These are phyloP conservation scores for Dinocampus coccinellae DNA, from an alignment of 2,888 invertebrate species.

Conservation along the genomic window DNA sequence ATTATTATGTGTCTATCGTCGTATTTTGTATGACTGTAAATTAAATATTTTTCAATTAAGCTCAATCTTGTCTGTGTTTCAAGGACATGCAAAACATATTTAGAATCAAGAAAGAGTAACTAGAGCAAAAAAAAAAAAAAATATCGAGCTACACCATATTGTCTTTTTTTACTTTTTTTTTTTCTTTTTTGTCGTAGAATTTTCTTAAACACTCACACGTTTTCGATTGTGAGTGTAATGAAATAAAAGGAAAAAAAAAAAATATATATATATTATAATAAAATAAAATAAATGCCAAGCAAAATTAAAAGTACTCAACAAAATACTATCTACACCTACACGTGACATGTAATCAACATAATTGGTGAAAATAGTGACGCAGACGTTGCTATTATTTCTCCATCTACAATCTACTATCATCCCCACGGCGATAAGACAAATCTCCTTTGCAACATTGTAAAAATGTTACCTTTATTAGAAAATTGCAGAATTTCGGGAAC, in stretches of 20 bases:
- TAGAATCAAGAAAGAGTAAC: constrained; percentile 66
- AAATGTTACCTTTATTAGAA: constrained; percentile 61
- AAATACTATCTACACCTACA: constrained; percentile 52
- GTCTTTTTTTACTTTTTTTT: not conserved
- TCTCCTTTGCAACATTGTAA: constrained; percentile 66
- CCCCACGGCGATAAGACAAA: constrained; percentile 71
- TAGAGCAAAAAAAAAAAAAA: constrained; percentile 63
- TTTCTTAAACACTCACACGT: too few species aligned
- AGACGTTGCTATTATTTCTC: constrained; percentile 34
- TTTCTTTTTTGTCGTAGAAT: not conserved
- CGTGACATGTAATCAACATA: constrained; percentile 50
- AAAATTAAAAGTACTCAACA: constrained; percentile 59
- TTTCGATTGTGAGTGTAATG: constrained; percentile 30
- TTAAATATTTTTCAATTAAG: not conserved
- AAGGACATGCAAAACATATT: constrained; percentile 38
- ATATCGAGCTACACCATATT: constrained; percentile 55
- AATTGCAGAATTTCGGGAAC: constrained; percentile 56
- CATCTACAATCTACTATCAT: constrained; percentile 69
- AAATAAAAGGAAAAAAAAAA: constrained; percentile 16
- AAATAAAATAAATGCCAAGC: constrained; percentile 57
- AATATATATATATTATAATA: too few species aligned
- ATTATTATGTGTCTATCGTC: too few species aligned
- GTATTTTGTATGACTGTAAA: not conserved
- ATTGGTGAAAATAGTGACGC: constrained; percentile 40
- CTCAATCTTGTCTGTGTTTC: not conserved